Base-by-base conservation (phyloP, 2,888 invertebrate species). In the Therioaphis trifolii region DNA sequence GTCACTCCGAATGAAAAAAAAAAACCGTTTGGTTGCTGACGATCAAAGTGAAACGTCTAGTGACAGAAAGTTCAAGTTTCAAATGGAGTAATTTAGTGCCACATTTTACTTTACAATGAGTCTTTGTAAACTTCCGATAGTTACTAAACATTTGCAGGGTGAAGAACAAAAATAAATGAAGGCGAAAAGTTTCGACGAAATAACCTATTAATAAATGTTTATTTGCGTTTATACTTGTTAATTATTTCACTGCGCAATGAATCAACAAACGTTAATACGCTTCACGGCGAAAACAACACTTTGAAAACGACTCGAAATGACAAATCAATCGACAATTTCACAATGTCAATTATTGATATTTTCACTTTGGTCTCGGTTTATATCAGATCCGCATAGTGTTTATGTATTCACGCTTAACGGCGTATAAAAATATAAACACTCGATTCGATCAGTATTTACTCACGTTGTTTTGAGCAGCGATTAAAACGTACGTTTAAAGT, bases 41-140 rank as follows among this genome's bases (percentile, higher is more conserved):
- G 72, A 80, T 80, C 46, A 80, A 80, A 80, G 46, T 71, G 46
- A 71, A 68, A 52, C 24, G 52, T 68, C 49, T 68, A 24, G n/a
- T 52, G 12, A 35, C 49, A 21, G 14, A 63, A 76, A 29, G 35
- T 52, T 52, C 4, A n/a, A 69, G 61, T 71, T 55, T 43, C 24
- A 29, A 71, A 71, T 27, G n/a, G 18, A 52, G 46, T 71, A 71
- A 80, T 80, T 71, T 71, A 80, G n/a, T 46, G 61, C 21, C 69
- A 29, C 46, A 29, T 71, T 61, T 80, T 71, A 71, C 71, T 71
- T 80, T 80, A 71, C 27, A 80, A 71, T 61, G 12, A 55, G 27
- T 43, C 55, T 69, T 71, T 79, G 69, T 58, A 58, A 80, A 61
- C 27, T 69, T 18, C 35, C 58, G 29, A 71, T 58, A 61, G 27